Base-by-base conservation (phyloP, 2,888 invertebrate species). In the Euproctis similis region DNA sequence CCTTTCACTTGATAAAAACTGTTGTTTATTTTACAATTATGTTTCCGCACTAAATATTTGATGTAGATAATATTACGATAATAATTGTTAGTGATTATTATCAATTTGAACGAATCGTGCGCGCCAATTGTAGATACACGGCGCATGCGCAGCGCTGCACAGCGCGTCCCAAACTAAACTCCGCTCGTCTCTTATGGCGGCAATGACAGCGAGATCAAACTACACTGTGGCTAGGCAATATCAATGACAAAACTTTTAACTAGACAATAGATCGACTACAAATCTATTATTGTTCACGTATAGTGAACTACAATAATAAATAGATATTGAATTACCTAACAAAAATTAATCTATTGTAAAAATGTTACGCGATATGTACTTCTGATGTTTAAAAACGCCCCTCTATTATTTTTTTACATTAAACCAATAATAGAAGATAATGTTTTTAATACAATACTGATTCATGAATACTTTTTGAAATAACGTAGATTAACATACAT, bases 141-240 rank as follows among this genome's bases (percentile, higher is more conserved):
- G 64, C 73, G 78, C 81, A 76, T 63, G 78, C 78, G 72, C 69
- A 57, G 67, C 71, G 72, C 71, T 70, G 68, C 55, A 57, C 61
- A 49, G 68, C 75, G 65, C 72, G 68, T 61, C 65, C 72, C 64
- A 74, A 56, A 78, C 77, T 49, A 8, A 19, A 12, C n/a, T 12
- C 23, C n/a, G 10, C 21, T 21, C 10, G 10, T 21, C 21, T 21
- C 21, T 10, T 10, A 14, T 39, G 32, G 34, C 42, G 30, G 44
- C 34, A 39, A 40, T 48, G 30, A 43, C n/a, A 1, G 4, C 50
- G 46, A 67, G 70, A 65, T 65, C 61, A 14, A 14, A 57, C 52
- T 46, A 46, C 50, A 47, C 40, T 40, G 24, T n/a, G n/a, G n/a
- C n/a, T n/a, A n/a, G n/a, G n/a, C 38, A 37, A 42, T 34, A 40